Evolutionary conservation across 2,113 vertebrate genomes (phyloP), one percentile per base, ranked within the genome.

Genomic region (Seriola aureovittata): DNA sequence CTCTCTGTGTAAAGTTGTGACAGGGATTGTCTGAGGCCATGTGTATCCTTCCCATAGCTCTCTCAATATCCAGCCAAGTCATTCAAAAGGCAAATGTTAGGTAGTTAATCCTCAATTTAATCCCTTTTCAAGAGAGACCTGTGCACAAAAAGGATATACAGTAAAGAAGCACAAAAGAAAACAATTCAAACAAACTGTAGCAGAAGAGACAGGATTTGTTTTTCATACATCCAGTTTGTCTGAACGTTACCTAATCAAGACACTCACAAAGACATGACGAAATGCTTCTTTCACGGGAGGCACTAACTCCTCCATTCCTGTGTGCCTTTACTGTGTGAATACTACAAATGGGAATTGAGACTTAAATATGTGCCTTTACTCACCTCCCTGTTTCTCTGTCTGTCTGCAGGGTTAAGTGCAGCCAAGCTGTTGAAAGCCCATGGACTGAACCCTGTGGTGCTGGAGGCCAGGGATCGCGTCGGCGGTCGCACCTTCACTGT

Each of bases 391-490:
- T 71, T 9, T 10, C 21, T 52, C 25, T 65, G 1, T 86, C n/a
- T 23, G 2, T 78, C 42, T 90, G 65, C 89, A 99, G 98, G 98
- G 87, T 92, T 99, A 68, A 96, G 97, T 81, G 98, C 98, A 81
- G 97, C 98, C 17, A 99, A 99, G 86, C 91, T 99, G 52, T 87
- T 99, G 75, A 95, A 95, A 85, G 92, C 97, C 21, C 96, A 88
- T n/a, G 98, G 97, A 42, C 91, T 98, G 85, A 97, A 87, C 46
- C 96, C 98, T 14, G 93, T 98, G 1, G 88, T 99, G 70, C 87
- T 99, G 92, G 98, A 99, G 94, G 98, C 98, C 72, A 96, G 96
- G 72, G 93, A 98, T 76, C 96, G 98, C 4, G 97, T 99, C 60
- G 98, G 98, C 70, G 98, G 98, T 78, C 96, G 98, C 82, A 99